Evolutionary conservation across 2,888 invertebrate genomes (phyloP), one percentile per base, ranked within the genome.

Genomic region (Steromphala cineraria): DNA sequence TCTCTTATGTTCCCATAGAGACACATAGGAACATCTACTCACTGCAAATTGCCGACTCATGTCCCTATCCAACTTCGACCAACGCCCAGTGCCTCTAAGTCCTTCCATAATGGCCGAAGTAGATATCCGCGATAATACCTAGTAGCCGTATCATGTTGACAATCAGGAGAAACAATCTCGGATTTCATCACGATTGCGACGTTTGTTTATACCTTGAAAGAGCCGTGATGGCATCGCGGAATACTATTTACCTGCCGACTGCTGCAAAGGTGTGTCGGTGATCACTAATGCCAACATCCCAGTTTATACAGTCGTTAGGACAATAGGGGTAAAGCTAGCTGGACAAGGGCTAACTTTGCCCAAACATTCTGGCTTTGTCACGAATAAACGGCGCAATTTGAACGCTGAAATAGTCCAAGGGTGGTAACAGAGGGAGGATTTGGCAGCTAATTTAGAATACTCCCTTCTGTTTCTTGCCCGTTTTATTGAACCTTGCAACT

Each of bases 331-430:
- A 13, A 2, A 36, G 71, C 71, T 3, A 36, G 71, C 28, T 28
- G 71, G 71, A 31, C 71, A 71, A 19, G 28, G 71, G 71, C 71
- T 10, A 71, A 19, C 71, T 71, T 71, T 71, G 36, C 71, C 40
- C 19, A 71, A 31, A 36, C 71, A 36, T 71, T 36, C 4, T 13
- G 71, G 71, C n/a, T 19, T 31, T 31, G 40, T 19, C 36, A 71
- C 71, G 71, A 71, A 71, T 71, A 71, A 71, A 71, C 31, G 71
- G 24, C 19, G 40, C 71, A 71, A 71, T 71, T 67, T 71, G 40
- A 71, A 71, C 71, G 36, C 36, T 40, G 71, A 71, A 71, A 3
- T 31, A 31, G 36, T 24, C 36, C 46, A 46, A 46, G 28, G 71
- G 36, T 36, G 28, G 17, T 28, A 36, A 19, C 71, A 40, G 13